A percentile compares a stretch with the other conserved stretches of the same genome.
Conservation (phyloP, 2,888 invertebrate species). For the Leptarthrus brevirostris region DNA sequence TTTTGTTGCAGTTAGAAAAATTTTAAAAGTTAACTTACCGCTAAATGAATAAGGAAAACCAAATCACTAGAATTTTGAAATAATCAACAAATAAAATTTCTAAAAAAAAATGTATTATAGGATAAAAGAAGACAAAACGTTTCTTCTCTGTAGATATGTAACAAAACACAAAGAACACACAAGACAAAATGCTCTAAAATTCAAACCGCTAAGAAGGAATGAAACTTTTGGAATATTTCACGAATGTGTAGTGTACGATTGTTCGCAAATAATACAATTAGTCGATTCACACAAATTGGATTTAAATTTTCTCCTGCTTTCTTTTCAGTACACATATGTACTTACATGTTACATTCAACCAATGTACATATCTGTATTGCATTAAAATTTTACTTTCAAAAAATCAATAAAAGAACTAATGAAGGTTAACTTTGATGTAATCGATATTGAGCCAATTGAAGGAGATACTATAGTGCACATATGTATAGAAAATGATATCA, state of each 20-base stretch:
- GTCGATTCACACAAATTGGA: conserved; percentile 51
- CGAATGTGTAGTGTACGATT: conserved; percentile 39
- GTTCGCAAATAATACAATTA: conserved; percentile 53
- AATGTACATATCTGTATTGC: not conserved
- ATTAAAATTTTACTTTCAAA: conserved; percentile 38
- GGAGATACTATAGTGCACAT: conserved; percentile 19
- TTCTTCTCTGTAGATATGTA: conserved; percentile 32
- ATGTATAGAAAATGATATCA: conserved; percentile 36
- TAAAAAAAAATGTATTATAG: conserved; percentile 4
- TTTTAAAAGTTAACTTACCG: conserved; percentile 52
- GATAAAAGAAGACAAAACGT: conserved; percentile 28
- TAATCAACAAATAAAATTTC: conserved; percentile 3
- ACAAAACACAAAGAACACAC: conserved; percentile 54
- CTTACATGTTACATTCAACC: not conserved
- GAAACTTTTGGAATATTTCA: conserved; percentile 49
- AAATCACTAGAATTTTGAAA: conserved; percentile 43
- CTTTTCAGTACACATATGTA: conserved; percentile 47
- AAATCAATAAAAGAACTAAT: conserved; percentile 32
- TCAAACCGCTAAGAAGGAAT: conserved; percentile 54
- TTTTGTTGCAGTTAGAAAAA: conserved; percentile 41
- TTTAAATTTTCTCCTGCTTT: conserved; percentile 38
- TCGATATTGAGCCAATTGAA: conserved; percentile 23
- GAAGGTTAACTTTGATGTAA: conserved; percentile 43
- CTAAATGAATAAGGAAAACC: conserved; percentile 46
- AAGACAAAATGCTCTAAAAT: conserved; percentile 54